A percentile compares a stretch with the other conserved stretches of the same genome.
Conservation (phyloP, 2,888 invertebrate genomes). For the Phortica magna region DNA sequence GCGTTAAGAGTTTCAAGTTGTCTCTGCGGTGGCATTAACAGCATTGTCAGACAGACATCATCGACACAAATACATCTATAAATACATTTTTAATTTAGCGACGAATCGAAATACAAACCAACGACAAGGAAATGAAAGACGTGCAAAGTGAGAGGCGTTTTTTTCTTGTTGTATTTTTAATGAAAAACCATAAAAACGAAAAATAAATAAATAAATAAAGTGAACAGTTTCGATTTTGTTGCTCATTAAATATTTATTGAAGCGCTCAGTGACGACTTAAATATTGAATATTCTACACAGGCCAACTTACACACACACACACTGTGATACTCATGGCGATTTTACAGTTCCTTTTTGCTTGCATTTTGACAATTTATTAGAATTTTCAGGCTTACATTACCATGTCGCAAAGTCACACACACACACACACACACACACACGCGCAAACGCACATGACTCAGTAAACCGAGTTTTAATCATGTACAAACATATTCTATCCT, state of each 20-base stretch:
- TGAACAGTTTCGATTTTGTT: not conserved
- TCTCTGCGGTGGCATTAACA: not conserved
- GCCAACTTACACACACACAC: not conserved
- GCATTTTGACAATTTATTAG: slow-evolving; percentile 3
- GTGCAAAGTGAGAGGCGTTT: not conserved
- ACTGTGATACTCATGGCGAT: not conserved
- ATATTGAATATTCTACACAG: not conserved
- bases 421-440: not conserved
- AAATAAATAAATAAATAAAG: too few relatives aligned
- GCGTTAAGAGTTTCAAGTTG: not conserved
- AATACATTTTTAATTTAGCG: not conserved
- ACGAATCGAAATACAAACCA: not conserved
- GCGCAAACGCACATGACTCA: not conserved
- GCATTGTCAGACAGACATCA: not conserved
- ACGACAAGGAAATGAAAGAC: not conserved
- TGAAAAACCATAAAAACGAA: too few relatives aligned
- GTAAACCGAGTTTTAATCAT: not conserved
- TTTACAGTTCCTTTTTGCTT: not conserved
- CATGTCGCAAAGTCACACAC: too few relatives aligned
- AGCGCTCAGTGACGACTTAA: not conserved
- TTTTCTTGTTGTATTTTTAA: not conserved
- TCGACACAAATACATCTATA: not conserved
- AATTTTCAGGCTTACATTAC: not conserved
- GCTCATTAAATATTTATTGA: slow-evolving; percentile 1
- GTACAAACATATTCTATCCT: not conserved